Base-by-base conservation (phyloP, 2,888 invertebrate genomes). In the Drosophila kambysellisi region DNA sequence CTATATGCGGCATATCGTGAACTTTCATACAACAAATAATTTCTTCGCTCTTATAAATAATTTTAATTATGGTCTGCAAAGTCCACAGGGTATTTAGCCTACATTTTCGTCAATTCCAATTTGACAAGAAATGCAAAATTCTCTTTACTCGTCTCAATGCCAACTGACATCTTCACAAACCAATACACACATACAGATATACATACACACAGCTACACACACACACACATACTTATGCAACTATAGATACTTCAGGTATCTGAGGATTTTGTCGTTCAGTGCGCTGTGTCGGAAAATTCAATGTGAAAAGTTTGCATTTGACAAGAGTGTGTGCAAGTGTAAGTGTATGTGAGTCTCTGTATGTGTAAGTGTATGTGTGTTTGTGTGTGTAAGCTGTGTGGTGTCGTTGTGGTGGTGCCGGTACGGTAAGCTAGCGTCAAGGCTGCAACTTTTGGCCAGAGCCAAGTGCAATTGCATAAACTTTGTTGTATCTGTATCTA, bases 271-370 rank as follows among this genome's bases (percentile, higher is more conserved):
- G 76, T 74, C 90, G 77, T 75, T 77, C 74, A 63, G 76, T 79
- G 88, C 76, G 70, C 77, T 82, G 72, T 81, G 81, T 71, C 61
- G 90, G 89, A 85, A 90, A 85, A 85, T 86, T 80, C 84, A 90
- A 85, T 89, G 90, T 76, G 89, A 90, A 90, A 85, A 85, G 87
- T 85, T 90, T 86, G 74, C 75, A 75, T 82, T 88, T 79, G 68
- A 63, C 68, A 48, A 64, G 43, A 52, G 15, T 57, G 29, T 39
- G 39, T 41, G 63, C 60, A 63, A 48, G 41, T 35, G 30, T 54
- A 32, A 11, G 25, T 43, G 48, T 53, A 56, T 68, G 33, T 25
- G 54, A 29, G 61, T 35, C 43, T 65, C 25, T 37, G 17, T 39
- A 53, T n/a, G n/a, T 54, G 66, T 65, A 61, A 39, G 25, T 54